phyloP scores from a whole-genome alignment of 2,113 vertebrate genomes.

The Ciconia maguari region DNA sequence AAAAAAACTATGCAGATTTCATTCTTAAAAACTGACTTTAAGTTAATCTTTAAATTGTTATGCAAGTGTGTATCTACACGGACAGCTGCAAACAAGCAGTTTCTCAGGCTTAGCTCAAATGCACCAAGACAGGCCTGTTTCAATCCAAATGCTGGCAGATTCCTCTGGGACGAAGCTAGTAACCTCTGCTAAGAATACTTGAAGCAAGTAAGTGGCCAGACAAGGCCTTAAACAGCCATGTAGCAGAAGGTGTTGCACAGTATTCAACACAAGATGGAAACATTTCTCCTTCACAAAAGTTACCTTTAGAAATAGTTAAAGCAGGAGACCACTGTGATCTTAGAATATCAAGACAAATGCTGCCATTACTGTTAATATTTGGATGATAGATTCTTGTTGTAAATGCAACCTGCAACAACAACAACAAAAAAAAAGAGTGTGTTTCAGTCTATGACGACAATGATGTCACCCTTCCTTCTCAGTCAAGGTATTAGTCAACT shows the following conservation, averaged over 20 bases:
- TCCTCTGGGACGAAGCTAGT: not conserved
- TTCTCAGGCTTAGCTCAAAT: not conserved
- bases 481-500: not conserved
- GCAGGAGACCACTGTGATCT: constrained; percentile 99
- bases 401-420: constrained; percentile 89
- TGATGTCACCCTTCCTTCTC: not conserved
- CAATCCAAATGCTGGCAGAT: not conserved
- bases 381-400: constrained; percentile 99
- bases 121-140: not conserved
- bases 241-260: not conserved
- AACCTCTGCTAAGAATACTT: not conserved
- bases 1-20: not conserved
- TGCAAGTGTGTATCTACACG: not conserved
- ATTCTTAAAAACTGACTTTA: not conserved
- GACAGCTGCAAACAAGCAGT: not conserved
- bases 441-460: not conserved
- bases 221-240: no score
- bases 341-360: constrained; percentile 99
- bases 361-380: constrained; percentile 99
- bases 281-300: not conserved
- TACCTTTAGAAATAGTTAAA: constrained; percentile 99
- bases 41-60: not conserved
- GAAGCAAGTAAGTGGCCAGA: not conserved
- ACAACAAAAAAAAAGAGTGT: not conserved
- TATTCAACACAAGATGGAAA: not conserved